phyloP scores from a whole-genome alignment of 2,888 invertebrate species.

The Zaprionus lineosus region DNA sequence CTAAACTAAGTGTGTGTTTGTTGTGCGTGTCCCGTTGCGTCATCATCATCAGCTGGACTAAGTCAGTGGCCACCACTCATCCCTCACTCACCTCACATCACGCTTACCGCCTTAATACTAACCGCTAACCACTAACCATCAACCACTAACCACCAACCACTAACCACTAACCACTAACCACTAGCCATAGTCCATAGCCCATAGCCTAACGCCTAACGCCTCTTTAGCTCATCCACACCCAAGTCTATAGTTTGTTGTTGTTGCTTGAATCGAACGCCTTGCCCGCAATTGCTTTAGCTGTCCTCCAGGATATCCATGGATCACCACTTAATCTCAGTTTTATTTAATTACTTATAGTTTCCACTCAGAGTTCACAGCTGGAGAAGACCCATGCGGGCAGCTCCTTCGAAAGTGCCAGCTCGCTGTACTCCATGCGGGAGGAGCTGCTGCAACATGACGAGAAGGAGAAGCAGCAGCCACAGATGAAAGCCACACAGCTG shows the following conservation, averaged over 20 bases:
- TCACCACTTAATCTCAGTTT: neutral
- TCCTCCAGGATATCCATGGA: neutral
- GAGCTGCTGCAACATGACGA: constrained; percentile 85
- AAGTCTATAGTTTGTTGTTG: constrained; percentile 81
- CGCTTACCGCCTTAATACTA: too few relatives aligned
- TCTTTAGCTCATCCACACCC: constrained; percentile 50
- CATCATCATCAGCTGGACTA: constrained; percentile 5
- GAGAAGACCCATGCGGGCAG: constrained; percentile 88
- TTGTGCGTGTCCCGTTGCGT: constrained; percentile 23
- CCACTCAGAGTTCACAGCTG: constrained; percentile 83
- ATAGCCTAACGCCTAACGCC: constrained; percentile 17
- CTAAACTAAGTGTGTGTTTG: constrained; percentile 1
- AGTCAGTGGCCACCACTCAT: constrained; percentile 28
- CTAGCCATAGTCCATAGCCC: constrained; percentile 25
- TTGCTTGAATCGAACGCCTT: constrained; percentile 80
- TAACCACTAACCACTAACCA: too few relatives aligned
- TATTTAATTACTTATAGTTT: constrained; percentile 62
- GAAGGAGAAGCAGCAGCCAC: constrained; percentile 32
- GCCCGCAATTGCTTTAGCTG: constrained; percentile 72
- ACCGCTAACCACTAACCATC: too few relatives aligned
- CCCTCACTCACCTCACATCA: neutral
- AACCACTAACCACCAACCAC: too few relatives aligned
- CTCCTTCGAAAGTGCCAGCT: constrained; percentile 94
- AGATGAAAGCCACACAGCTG: constrained; percentile 28
- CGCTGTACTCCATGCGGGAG: constrained; percentile 90